A percentile compares a stretch with the other conserved stretches of the same genome.
phyloP scores from a whole-genome alignment of 2,113 vertebrate species.

The Daubentonia madagascariensis region DNA sequence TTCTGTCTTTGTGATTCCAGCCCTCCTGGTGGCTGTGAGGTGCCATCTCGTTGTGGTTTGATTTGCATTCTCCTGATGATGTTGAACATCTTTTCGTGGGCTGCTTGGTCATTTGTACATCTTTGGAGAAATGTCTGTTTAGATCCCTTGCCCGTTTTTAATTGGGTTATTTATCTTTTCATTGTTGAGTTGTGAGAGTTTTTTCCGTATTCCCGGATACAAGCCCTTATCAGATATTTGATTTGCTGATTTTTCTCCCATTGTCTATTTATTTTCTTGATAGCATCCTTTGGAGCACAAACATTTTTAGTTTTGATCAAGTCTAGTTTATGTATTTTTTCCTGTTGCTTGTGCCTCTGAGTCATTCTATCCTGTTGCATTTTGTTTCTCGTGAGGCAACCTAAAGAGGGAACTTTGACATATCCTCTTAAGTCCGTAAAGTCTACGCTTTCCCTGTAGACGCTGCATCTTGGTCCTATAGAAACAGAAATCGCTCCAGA shows the following conservation, averaged over 20 bases:
- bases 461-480: too few relatives aligned
- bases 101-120: too few relatives aligned
- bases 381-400: not conserved
- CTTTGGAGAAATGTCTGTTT: not conserved
- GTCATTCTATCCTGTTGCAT: not conserved
- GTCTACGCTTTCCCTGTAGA: not conserved
- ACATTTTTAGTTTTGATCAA: not conserved
- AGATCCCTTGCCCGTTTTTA: not conserved
- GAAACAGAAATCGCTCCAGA: not conserved
- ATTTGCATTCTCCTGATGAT: not conserved
- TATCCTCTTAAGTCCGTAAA: not conserved
- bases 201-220: not conserved
- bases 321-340: not conserved
- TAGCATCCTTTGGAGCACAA: not conserved
- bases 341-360: not conserved
- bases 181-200: not conserved
- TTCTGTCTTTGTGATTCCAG: not conserved
- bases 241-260: not conserved
- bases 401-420: not conserved
- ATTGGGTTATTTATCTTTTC: not conserved
- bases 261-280: not conserved
- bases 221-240: not conserved
- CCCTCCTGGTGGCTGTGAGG: fast-evolving
- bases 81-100: fast-evolving
- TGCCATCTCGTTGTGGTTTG: fast-evolving